Conservation (phyloP, 35 echinoderm and acorn worm genomes). For the Patiria miniata region DNA sequence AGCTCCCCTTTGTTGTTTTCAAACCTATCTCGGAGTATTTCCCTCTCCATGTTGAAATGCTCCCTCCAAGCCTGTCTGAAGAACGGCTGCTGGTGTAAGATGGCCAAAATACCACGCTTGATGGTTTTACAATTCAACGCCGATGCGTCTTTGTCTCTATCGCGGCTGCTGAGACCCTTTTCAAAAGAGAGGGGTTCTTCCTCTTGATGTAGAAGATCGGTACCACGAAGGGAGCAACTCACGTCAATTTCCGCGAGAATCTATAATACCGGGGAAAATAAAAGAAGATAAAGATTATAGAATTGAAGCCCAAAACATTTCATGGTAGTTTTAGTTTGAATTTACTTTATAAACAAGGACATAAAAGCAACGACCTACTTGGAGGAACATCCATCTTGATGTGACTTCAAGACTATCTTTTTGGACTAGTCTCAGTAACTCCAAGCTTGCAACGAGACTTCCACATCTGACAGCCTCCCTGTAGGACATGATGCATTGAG, state of each 20-base stretch:
- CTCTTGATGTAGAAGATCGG: background rate
- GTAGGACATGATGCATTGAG: background rate
- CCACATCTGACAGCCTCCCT: background rate
- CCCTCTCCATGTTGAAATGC: background rate
- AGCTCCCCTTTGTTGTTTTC: background rate
- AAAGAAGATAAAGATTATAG: background rate
- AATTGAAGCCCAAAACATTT: background rate
- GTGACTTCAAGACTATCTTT: background rate
- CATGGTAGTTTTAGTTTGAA: background rate
- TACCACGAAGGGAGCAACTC: background rate
- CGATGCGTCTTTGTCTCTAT: background rate
- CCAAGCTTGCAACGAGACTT: background rate
- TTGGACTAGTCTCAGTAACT: background rate
- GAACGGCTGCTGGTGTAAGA: background rate
- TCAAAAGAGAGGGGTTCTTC: background rate
- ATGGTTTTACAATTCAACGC: constrained; percentile 3
- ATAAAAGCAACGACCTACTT: background rate
- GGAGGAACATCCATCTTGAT: background rate
- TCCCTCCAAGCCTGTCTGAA: background rate
- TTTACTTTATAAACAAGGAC: background rate
- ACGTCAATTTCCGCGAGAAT: background rate
- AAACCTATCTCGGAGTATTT: background rate
- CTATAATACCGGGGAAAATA: background rate
- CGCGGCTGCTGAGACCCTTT: background rate
- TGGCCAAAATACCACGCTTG: background rate